Base-by-base conservation (phyloP, 2,888 invertebrate genomes). In the Ryuthela nishihirai region DNA sequence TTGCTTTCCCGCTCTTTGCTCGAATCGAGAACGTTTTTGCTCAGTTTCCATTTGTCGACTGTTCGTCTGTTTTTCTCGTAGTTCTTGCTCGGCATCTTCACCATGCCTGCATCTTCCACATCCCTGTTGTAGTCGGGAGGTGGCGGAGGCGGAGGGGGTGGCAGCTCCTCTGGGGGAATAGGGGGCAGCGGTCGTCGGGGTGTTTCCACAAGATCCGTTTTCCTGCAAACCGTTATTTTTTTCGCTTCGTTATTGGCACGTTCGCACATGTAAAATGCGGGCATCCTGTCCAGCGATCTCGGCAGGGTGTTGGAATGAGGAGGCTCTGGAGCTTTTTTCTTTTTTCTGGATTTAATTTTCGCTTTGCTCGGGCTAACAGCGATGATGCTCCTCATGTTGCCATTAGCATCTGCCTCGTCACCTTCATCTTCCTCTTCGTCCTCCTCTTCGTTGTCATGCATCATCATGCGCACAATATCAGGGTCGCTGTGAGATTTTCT, bases 241-340 rank as follows among this genome's bases (percentile, higher is more conserved):
- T 34, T 15, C n/a, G 9, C 34, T 4, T 34, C 34, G 10, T 34
- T 9, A 15, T 34, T 34, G n/a, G n/a, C n/a, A n/a, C n/a, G n/a
- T n/a, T 49, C 49, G 25, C 43, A 38, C 4, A 45, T 40, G n/a
- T 35, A 45, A 34, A 25, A 23, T 10, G 25, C 20, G 6, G 46
- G 47, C 3, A 32, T 9, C 25, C 46, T 42, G 24, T 38, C 34
- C 23, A 54, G 21, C n/a, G 44, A 34, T 43, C 61, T 46, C 1
- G 61, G 61, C 20, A 61, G 32, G 1, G 61, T 55, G 18, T 52
- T 70, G 41, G 68, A 68, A 42, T 68, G 78, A 17, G 81, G 81
- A 50, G 85, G 85, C 56, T 82, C 80, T 17, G 86, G 86, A 2
- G 88, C 88, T 77, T 83, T 82, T 71, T 87, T 86, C 74, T 87